Percentiles rank a stretch among this genome's conserved stretches.
phyloP scores from a whole-genome alignment of 2,797 vertebrate species.

The Pseudochirops corinnae region DNA sequence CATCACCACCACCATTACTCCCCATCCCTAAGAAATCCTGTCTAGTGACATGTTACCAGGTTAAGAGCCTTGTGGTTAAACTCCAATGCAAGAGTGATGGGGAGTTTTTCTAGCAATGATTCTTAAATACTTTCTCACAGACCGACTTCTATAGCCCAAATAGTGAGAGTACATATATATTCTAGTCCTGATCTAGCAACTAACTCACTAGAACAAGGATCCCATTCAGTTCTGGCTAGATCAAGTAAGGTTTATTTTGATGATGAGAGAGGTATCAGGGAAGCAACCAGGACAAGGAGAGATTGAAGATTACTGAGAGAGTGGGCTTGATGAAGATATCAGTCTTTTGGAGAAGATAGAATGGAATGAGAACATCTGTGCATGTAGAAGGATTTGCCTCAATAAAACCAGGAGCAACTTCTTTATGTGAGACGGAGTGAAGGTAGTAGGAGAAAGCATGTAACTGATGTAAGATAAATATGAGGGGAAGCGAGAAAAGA shows the following conservation, averaged over 20 bases:
- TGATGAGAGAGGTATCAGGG: neutral
- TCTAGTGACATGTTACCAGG: neutral
- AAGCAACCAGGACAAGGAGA: neutral
- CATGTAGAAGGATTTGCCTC: neutral
- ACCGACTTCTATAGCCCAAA: neutral
- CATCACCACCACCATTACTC: neutral
- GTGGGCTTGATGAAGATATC: neutral
- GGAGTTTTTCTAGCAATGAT: neutral
- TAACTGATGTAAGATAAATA: neutral
- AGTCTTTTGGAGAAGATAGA: neutral
- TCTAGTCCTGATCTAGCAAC: neutral
- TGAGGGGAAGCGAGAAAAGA: neutral
- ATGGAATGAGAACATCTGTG: neutral
- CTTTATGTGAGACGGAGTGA: neutral
- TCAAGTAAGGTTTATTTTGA: neutral
- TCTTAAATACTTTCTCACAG: neutral
- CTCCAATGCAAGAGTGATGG: neutral
- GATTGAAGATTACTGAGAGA: neutral
- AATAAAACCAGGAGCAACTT: neutral
- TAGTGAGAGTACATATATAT: neutral
- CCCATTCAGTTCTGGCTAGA: neutral
- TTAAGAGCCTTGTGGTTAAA: neutral
- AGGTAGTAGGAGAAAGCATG: neutral
- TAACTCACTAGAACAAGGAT: neutral
- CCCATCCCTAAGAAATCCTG: neutral